These are phyloP conservation scores for Luidia sarsii DNA, from an alignment of 53 echinoderm and acorn worm species.

Conservation along the genomic window DNA sequence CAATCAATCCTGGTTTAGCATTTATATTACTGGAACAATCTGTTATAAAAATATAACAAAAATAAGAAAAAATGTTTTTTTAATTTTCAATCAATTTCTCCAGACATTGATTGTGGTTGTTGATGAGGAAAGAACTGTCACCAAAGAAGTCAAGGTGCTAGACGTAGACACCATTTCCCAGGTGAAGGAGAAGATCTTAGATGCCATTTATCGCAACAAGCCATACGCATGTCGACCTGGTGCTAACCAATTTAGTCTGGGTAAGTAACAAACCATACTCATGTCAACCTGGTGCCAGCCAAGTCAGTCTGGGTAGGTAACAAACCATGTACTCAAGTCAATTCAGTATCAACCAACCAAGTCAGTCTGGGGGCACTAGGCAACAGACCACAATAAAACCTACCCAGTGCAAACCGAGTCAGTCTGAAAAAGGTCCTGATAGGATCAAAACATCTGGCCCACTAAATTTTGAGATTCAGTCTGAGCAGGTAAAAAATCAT, in stretches of 20 bases:
- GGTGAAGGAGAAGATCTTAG: slow-evolving; percentile 91
- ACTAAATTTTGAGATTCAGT: too few species aligned
- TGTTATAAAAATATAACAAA: not conserved
- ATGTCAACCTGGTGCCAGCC: slow-evolving; percentile 42
- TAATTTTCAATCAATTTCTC: too few species aligned
- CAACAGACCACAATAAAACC: too few species aligned
- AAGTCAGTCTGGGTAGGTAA: slow-evolving; percentile 83
- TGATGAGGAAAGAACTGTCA: slow-evolving; percentile 46
- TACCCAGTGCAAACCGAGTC: too few species aligned
- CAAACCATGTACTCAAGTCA: too few species aligned
- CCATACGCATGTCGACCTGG: slow-evolving; percentile 80
- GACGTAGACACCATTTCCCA: slow-evolving; percentile 90
- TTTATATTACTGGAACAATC: not conserved
- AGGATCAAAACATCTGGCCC: too few species aligned
- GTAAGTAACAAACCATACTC: slow-evolving; percentile 83
- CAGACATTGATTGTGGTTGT: slow-evolving; percentile 69
- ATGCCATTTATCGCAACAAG: slow-evolving; percentile 71
- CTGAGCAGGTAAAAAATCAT: too few species aligned
- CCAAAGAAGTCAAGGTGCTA: slow-evolving; percentile 69
- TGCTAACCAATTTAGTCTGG: too few species aligned
- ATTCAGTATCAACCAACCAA: too few species aligned
- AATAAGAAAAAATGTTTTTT: not conserved
- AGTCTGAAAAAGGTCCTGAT: too few species aligned
- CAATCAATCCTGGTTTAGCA: too few species aligned
- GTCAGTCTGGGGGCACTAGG: too few species aligned